Base-by-base conservation (phyloP, 1,140 invertebrate genomes). In the Aphelinus atriplicis region DNA sequence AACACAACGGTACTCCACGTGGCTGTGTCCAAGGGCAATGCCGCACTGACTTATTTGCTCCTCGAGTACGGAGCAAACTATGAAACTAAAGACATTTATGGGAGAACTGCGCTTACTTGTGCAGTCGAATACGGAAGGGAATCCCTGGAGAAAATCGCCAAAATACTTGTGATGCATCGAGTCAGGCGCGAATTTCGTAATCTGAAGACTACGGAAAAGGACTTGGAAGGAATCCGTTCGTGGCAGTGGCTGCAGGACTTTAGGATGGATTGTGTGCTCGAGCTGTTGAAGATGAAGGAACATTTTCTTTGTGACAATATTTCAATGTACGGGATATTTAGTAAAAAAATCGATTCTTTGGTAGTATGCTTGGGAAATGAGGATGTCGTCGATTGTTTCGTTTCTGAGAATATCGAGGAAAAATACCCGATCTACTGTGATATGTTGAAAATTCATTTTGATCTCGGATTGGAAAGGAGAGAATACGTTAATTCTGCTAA, bases 1-100 rank as follows among this genome's bases (percentile, higher is more conserved):
- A 48, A 68, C 45, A 57, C 66, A 5, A 61, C 68, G n/a, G 68
- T 53, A 43, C 68, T 70, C 7, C 68, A 70, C 26, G 57, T 70
- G 9, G 68, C 68, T 42, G 48, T 61, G 10, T 70, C 58, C 1
- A 5, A 70, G 42, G 57, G n/a, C 1, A 61, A 51, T 10, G 46
- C 5, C 3, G 58, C 46, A 4, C n/a, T 70, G 7, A 51, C 4
- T 1, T 70, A 61, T 60, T 50, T 70, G 2, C 48, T 70, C 9
- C 10, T 60, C 1, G 68, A 70, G 51, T 70, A 61, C 9, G 58
- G 58, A 5, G 68, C 58, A 1, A 42, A 70, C 51, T 43, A 6
- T 2, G 9, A 60, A 9, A 10, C 3, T 0, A 53, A 70, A 45
- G 68, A 70, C 10, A 26, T 61, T 7, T 51, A 50, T 10, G 68